phyloP scores from a whole-genome alignment of 2,888 invertebrate species.

The Acholoe squamosa region DNA sequence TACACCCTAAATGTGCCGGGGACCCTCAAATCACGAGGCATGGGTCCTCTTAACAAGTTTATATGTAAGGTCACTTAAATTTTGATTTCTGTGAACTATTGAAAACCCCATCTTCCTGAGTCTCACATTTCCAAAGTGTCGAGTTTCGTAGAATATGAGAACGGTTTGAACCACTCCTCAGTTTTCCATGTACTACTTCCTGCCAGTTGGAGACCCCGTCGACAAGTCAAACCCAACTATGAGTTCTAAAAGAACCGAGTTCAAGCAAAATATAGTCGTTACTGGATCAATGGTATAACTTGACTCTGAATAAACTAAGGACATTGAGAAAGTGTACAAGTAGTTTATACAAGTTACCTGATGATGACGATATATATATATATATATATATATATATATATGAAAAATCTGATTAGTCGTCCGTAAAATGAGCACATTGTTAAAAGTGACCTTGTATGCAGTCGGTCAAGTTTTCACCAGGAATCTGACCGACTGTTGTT shows the following conservation, averaged over 20 bases:
- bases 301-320: too few relatives aligned
- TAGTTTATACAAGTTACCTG: too few relatives aligned
- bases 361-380: too few relatives aligned
- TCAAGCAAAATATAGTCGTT: too few relatives aligned
- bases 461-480: too few relatives aligned
- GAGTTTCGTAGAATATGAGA: not conserved
- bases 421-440: too few relatives aligned
- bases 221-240: not conserved
- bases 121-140: not conserved
- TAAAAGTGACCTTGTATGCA: too few relatives aligned
- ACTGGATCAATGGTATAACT: too few relatives aligned
- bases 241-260: not conserved
- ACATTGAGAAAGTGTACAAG: too few relatives aligned
- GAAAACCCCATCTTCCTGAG: not conserved
- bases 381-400: too few relatives aligned
- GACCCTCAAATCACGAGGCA: not conserved
- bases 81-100: not conserved
- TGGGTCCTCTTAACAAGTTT: not conserved
- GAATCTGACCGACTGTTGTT: too few relatives aligned
- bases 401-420: too few relatives aligned
- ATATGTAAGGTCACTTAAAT: constrained; percentile 12
- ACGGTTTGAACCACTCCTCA: not conserved
- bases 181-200: not conserved
- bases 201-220: not conserved
- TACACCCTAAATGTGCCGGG: not conserved